These are phyloP conservation scores for Phania funesta DNA, from an alignment of 2,888 invertebrate genomes.

Conservation along the genomic window DNA sequence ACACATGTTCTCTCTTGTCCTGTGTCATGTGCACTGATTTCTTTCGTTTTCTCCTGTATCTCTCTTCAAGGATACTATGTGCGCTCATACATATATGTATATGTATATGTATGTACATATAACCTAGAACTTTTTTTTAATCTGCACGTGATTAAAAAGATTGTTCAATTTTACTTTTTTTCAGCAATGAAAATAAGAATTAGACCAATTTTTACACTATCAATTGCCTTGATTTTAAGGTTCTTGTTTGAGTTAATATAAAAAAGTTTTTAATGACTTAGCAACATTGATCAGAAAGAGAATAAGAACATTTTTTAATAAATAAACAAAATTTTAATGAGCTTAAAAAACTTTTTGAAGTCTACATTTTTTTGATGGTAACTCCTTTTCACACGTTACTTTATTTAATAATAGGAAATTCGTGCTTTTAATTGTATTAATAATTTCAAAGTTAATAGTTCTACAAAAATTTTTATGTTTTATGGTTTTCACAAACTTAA, in stretches of 20 bases:
- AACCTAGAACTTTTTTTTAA: constrained; percentile 65
- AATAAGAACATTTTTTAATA: neutral
- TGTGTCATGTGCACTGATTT: constrained; percentile 29
- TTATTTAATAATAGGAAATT: too few species aligned
- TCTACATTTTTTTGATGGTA: too few species aligned
- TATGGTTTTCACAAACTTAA: neutral
- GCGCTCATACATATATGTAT: too few species aligned
- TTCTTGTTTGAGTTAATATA: neutral
- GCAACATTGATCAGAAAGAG: constrained; percentile 15
- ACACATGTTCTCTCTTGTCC: neutral
- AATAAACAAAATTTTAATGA: neutral
- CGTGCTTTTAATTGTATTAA: too few species aligned
- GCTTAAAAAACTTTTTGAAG: too few species aligned
- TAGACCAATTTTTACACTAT: constrained; percentile 22
- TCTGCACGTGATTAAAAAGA: constrained; percentile 65
- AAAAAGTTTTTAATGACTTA: constrained; percentile 2
- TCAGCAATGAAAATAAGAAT: neutral
- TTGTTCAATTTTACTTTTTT: constrained; percentile 38
- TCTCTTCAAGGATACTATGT: constrained; percentile 68
- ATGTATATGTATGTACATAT: too few species aligned
- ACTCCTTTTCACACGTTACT: too few species aligned
- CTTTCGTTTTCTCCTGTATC: neutral
- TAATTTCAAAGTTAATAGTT: too few species aligned
- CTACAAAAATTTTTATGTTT: too few species aligned
- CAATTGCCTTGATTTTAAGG: constrained; percentile 24